phyloP scores from a whole-genome alignment of 2,797 vertebrate species.

The Clarias pachynema region DNA sequence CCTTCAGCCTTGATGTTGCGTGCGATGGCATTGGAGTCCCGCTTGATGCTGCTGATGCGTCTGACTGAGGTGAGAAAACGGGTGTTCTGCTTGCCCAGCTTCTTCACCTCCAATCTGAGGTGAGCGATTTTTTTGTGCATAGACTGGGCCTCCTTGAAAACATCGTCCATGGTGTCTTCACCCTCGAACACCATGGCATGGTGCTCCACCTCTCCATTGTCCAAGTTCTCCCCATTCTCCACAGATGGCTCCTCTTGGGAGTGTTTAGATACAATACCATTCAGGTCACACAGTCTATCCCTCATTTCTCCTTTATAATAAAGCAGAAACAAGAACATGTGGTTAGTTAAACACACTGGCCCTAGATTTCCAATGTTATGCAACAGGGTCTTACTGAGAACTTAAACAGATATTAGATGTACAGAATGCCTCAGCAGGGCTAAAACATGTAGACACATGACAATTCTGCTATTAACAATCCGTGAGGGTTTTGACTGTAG shows the following conservation, averaged over 20 bases:
- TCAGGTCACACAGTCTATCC: slow-evolving; percentile 86
- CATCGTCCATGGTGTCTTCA: slow-evolving; percentile 80
- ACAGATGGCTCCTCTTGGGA: slow-evolving; percentile 24
- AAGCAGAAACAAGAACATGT: slow-evolving; percentile 31
- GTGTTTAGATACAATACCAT: slow-evolving; percentile 60
- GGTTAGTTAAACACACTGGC: slow-evolving; percentile 5
- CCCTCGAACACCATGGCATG: slow-evolving; percentile 81
- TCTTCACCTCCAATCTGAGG: slow-evolving; percentile 83
- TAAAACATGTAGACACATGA: background rate
- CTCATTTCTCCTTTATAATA: slow-evolving; percentile 83
- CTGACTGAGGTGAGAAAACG: slow-evolving; percentile 95
- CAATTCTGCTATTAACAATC: background rate
- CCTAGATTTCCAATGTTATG: background rate
- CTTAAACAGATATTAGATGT: background rate
- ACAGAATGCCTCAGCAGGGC: background rate
- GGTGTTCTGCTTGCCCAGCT: slow-evolving; percentile 88
- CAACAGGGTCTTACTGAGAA: background rate
- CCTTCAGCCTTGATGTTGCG: slow-evolving; percentile 88
- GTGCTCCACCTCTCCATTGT: slow-evolving; percentile 52
- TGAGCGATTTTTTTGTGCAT: slow-evolving; percentile 84
- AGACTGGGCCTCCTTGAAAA: slow-evolving; percentile 83
- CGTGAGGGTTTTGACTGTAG: background rate
- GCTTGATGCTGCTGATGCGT: slow-evolving; percentile 96
- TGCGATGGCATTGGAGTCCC: slow-evolving; percentile 89
- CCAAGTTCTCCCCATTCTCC: slow-evolving; percentile 19